Percentiles rank a stretch among this genome's conserved stretches.
phyloP scores from a whole-genome alignment of 2,888 invertebrate species.

The Zonitis immaculata region DNA sequence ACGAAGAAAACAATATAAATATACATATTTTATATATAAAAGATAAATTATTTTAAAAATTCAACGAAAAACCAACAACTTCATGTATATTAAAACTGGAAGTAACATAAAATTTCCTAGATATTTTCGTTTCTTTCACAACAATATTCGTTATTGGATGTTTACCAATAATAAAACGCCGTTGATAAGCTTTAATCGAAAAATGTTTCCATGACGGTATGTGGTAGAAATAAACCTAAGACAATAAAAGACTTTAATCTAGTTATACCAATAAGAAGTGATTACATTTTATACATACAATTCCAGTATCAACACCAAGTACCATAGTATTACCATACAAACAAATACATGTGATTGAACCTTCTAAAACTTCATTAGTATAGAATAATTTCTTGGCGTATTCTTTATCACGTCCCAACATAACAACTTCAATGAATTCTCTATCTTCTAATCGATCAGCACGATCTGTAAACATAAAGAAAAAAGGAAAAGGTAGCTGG shows the following conservation, averaged over 20 bases:
- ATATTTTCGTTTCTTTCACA: slow-evolving; percentile 37
- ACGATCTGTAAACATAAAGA: slow-evolving; percentile 31
- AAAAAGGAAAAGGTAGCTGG: no score
- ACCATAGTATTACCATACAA: slow-evolving; percentile 46
- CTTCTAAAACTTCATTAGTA: slow-evolving; percentile 41
- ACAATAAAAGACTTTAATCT: slow-evolving; percentile 1
- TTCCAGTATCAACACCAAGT: slow-evolving; percentile 42
- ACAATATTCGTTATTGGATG: slow-evolving; percentile 44
- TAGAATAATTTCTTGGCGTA: slow-evolving; percentile 44
- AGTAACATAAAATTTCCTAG: slow-evolving; percentile 42
- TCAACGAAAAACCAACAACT: slow-evolving; percentile 31
- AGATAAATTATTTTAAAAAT: slow-evolving; percentile 4
- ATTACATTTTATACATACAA: slow-evolving; percentile 40
- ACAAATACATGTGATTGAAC: slow-evolving; percentile 44
- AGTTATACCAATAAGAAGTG: background rate
- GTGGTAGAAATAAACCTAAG: slow-evolving; percentile 44
- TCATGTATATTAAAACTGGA: slow-evolving; percentile 43
- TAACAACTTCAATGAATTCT: slow-evolving; percentile 45
- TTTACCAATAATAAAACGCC: slow-evolving; percentile 40
- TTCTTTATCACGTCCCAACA: slow-evolving; percentile 37
- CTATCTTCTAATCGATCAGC: slow-evolving; percentile 29
- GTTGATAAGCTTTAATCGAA: slow-evolving; percentile 40
- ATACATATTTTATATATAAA: background rate
- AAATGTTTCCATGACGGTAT: slow-evolving; percentile 45
- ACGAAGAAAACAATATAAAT: background rate